phyloP scores from a whole-genome alignment of 2,113 vertebrate species.

The Corythaeola cristata region DNA sequence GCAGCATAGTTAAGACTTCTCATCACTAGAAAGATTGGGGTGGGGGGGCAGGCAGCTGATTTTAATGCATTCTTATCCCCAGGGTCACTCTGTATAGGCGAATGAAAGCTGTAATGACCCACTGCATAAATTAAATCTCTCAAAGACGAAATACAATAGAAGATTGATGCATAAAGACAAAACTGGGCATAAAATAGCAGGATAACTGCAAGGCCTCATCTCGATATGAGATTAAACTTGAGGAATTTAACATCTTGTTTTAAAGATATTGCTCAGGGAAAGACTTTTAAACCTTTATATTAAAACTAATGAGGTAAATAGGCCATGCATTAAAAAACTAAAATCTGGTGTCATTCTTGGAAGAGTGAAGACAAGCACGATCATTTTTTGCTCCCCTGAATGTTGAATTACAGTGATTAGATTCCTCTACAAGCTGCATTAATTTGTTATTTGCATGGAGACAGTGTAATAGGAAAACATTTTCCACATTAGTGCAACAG shows the following conservation, averaged over 20 bases:
- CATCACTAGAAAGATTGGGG: not conserved
- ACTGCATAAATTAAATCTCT: constrained; percentile 17
- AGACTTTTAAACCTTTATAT: constrained; percentile 49
- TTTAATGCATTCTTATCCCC: not conserved
- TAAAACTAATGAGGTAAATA: constrained; percentile 59
- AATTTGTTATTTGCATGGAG: constrained; percentile 69
- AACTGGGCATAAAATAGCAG: not conserved
- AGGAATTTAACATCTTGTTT: constrained; percentile 5
- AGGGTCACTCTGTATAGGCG: not conserved
- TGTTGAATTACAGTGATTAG: constrained; percentile 68
- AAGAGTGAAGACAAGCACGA: constrained; percentile 39
- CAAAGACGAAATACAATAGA: not conserved
- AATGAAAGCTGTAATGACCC: constrained; percentile 20
- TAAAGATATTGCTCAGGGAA: not conserved
- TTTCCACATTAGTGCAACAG: constrained; percentile 65
- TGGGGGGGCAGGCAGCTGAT: not conserved
- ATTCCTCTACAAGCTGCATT: constrained; percentile 59
- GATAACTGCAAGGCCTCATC: not conserved
- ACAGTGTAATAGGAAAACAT: constrained; percentile 58
- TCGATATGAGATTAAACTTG: not conserved
- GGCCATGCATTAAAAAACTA: constrained; percentile 38
- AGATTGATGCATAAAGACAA: not conserved
- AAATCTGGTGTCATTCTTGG: constrained; percentile 60
- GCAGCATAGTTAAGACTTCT: not conserved
- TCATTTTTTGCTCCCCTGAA: constrained; percentile 69